Base-by-base conservation (phyloP, 1,140 invertebrate genomes). In the Hyles euphorbiae region DNA sequence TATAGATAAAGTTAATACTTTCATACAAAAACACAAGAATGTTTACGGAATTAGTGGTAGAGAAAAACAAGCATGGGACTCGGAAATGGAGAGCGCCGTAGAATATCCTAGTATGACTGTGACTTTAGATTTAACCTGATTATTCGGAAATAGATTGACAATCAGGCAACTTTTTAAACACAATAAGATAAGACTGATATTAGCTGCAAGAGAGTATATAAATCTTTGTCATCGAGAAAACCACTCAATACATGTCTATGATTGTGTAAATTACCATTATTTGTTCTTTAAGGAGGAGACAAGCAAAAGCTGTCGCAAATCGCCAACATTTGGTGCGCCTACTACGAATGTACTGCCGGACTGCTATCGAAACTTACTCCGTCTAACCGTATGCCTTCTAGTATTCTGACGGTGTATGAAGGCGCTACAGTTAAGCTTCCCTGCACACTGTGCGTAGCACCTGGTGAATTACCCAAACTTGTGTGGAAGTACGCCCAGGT, bases 361-460 rank as follows among this genome's bases (percentile, higher is more conserved):
- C 8, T 47, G 9, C 12, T 53, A 12, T 44, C 22, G 2, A 9
- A 22, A 2, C 11, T 70, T 51, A 65, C 56, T 2, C 2, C 8
- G 1, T 11, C 11, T 2, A 52, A 43, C 0, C 40, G 44, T 2
- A 10, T 72, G 3, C 61, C 67, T 8, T 54, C 58, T 5, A 6
- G 43, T 6, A 53, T 72, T 11, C 8, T 62, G 3, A 40, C 54
- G 34, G 65, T 55, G 3, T 79, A 72, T 48, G 51, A 61, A 43
- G 72, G 73, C 0, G 55, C 69, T 3, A 54, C 61, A 1, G 68
- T 61, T 5, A 52, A 53, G 7, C 22, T 82, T 5, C 52, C 60
- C 2, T 84, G 81, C 59, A n/a, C 36, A 5, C 45, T 76, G 34
- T 81, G 78, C 46, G 43, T 63, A 6, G 57, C 66, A 7, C 72